Evolutionary conservation across 2,888 invertebrate genomes (phyloP).

Genomic region (Pimpla rufipes): DNA sequence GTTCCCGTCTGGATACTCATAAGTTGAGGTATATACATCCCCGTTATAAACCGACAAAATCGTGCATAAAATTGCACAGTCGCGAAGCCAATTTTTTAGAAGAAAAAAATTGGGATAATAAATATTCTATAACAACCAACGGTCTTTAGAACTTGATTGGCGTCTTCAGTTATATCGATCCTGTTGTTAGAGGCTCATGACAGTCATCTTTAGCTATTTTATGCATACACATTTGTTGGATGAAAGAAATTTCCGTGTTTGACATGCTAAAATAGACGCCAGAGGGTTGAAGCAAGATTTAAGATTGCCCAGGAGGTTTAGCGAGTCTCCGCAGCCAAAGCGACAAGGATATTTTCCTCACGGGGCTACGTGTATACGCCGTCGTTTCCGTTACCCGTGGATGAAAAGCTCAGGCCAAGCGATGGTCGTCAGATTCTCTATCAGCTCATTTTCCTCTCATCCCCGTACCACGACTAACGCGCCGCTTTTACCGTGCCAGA

Average conservation of each 20-base stretch:
- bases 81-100: neutral
- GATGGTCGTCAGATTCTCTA: slow-evolving; percentile 54
- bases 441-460: slow-evolving; percentile 59
- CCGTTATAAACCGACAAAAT: neutral
- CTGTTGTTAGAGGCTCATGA: neutral
- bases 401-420: slow-evolving; percentile 39
- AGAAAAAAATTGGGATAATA: neutral
- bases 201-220: neutral
- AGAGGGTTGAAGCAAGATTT: neutral
- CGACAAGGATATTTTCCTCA: slow-evolving; percentile 12
- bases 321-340: neutral
- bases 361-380: neutral
- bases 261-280: neutral
- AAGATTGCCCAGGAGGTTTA: neutral
- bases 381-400: slow-evolving; percentile 9
- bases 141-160: too few species aligned
- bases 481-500: slow-evolving; percentile 37
- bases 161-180: too few species aligned
- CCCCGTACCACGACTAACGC: slow-evolving; percentile 6
- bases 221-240: neutral
- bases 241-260: neutral
- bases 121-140: too few species aligned
- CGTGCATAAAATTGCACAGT: neutral
- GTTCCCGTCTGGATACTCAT: slow-evolving; percentile 15
- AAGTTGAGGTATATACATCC: slow-evolving; percentile 3